Base-by-base conservation (phyloP, 2,797 vertebrate genomes). In the Lycodopsis pacificus region DNA sequence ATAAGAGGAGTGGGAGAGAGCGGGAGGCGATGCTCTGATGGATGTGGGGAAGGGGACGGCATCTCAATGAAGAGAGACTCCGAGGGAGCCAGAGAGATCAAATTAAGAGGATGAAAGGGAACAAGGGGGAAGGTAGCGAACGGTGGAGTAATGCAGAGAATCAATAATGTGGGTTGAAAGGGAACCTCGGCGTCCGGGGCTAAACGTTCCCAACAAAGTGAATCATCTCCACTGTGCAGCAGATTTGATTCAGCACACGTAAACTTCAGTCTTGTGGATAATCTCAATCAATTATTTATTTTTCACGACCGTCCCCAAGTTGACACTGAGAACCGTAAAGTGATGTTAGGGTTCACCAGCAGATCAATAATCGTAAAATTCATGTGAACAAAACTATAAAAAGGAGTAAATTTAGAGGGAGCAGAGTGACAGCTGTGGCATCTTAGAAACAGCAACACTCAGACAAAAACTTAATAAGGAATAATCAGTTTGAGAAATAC, bases 1-100 rank as follows among this genome's bases (percentile, higher is more conserved):
- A 91, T 92, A 91, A 92, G 89, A 91, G 88, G 83, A 90, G 89
- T 65, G 76, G 81, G 88, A 80, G 84, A 82, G 71, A 7, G 53
- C 5, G 53, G 79, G 84, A 75, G 90, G 84, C 58, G 30, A 82
- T 63, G 87, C 84, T 84, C 77, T 90, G 88, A 88, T 87, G 88
- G 86, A 87, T 89, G 86, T 70, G 83, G 73, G 84, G 76, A 77
- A 77, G 79, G 76, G 82, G 84, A 78, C 19, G 56, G 90, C 90
- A 92, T 91, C 87, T 90, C 85, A 92, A 91, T 92, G 89, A 89
- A 83, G 85, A 81, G 58, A 59, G 36, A 65, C 76, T 79, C 71
- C 4, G n/a, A 73, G 86, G 81, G 86, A 84, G 85, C 79, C 74
- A 81, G 81, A 38, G 62, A 77, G 81, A 90, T 88, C 79, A 86